Percentiles rank a stretch among this genome's conserved stretches.
Conservation (phyloP, 2,797 vertebrate species). For the Gobionotothen gibberifrons region DNA sequence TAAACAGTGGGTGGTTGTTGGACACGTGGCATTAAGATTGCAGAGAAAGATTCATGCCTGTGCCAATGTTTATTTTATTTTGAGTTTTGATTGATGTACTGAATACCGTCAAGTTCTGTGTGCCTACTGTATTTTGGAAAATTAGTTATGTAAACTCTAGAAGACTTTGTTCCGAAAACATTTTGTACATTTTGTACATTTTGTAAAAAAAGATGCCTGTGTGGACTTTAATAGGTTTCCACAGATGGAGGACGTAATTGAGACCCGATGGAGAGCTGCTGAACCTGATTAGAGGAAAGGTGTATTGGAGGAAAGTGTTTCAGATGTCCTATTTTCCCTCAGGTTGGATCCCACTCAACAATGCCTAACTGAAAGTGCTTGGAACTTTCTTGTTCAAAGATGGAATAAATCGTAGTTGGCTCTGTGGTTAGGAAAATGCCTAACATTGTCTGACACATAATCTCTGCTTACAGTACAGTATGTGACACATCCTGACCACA, state of each 20-base stretch:
- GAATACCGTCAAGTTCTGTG: slow-evolving; percentile 18
- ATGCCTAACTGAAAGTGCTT: background rate
- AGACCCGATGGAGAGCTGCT: slow-evolving; percentile 36
- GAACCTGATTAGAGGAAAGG: slow-evolving; percentile 36
- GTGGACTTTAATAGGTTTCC: slow-evolving; percentile 31
- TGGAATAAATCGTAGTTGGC: slow-evolving; percentile 1
- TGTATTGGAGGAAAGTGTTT: slow-evolving; percentile 27
- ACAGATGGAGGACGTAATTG: slow-evolving; percentile 50
- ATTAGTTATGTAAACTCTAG: background rate
- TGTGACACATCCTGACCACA: slow-evolving; percentile 49
- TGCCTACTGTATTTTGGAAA: slow-evolving; percentile 22
- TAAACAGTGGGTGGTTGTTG: slow-evolving; percentile 60
- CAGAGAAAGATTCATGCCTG: slow-evolving; percentile 15
- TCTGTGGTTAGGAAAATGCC: background rate
- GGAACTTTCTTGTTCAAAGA: slow-evolving; percentile 6
- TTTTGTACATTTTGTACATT: no score
- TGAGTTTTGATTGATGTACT: slow-evolving; percentile 28
- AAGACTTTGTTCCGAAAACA: slow-evolving; percentile 14
- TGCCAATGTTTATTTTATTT: slow-evolving; percentile 27
- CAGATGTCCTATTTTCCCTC: slow-evolving; percentile 16
- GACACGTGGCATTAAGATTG: slow-evolving; percentile 45
- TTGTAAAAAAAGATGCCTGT: slow-evolving; percentile 31
- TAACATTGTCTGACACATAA: slow-evolving; percentile 29
- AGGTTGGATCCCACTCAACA: slow-evolving; percentile 8
- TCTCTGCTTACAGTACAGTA: background rate